Percentiles rank a stretch among this genome's conserved stretches.
Conservation (phyloP, 2,797 vertebrate species). For the Lophius americanus region DNA sequence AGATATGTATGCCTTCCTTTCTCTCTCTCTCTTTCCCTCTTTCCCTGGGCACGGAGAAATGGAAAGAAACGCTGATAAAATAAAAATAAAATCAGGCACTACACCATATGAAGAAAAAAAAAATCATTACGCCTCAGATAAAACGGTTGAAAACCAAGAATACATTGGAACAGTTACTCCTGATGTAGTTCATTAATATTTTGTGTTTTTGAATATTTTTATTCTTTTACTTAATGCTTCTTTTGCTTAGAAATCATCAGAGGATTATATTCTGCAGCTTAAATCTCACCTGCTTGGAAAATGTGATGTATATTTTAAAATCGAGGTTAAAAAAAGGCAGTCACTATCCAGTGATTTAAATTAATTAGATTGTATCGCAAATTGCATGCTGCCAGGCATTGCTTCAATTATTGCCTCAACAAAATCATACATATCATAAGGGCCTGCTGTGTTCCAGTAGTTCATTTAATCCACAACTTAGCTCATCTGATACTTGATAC, state of each 20-base stretch:
- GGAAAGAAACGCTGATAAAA: slow-evolving; percentile 52
- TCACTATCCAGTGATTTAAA: slow-evolving; percentile 88
- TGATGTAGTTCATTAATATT: slow-evolving; percentile 37
- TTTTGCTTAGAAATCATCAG: slow-evolving; percentile 3
- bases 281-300: slow-evolving; percentile 14
- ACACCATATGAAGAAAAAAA: slow-evolving; percentile 13
- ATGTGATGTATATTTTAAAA: slow-evolving; percentile 72
- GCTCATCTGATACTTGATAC: slow-evolving; percentile 84
- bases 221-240: slow-evolving; percentile 9
- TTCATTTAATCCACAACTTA: slow-evolving; percentile 85
- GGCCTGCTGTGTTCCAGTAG: slow-evolving; percentile 89
- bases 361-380: slow-evolving; percentile 92
- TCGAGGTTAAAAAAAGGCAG: slow-evolving; percentile 57
- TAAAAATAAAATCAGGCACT: slow-evolving; percentile 41
- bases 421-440: slow-evolving; percentile 87
- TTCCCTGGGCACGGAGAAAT: slow-evolving; percentile 62
- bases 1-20: slow-evolving; percentile 48
- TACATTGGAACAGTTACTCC: slow-evolving; percentile 34
- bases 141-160: slow-evolving; percentile 44
- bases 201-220: slow-evolving; percentile 27
- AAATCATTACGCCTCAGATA: slow-evolving; percentile 34
- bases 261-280: slow-evolving; percentile 35
- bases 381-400: slow-evolving; percentile 88
- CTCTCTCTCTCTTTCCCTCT: slow-evolving; percentile 15
- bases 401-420: slow-evolving; percentile 94